Base-by-base conservation (phyloP, 2,113 vertebrate genomes). In the Chascanopsetta lugubris region DNA sequence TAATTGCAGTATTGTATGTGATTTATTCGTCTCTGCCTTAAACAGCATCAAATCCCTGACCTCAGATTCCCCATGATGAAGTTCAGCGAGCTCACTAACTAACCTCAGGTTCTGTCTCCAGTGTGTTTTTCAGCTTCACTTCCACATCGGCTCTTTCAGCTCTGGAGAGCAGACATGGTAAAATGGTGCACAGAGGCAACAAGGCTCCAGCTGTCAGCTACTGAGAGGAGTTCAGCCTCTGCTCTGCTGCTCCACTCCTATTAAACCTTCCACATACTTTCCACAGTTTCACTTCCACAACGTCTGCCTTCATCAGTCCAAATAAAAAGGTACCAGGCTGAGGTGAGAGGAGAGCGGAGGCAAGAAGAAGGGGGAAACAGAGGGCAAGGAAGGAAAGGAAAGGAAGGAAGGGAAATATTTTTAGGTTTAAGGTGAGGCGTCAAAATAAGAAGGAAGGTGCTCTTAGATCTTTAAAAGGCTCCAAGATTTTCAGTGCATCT, bases 271-370 rank as follows among this genome's bases (percentile, higher is more conserved):
- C 50, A 29, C 79, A 59, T 63, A 57, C 76, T 81, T 80, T 70
- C 79, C 57, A 72, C 83, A 83, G 54, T 69, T 75, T 67, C 72
- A 73, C 77, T 70, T 75, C 77, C 62, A 49, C 76, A 73, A 30
- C 76, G 71, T 69, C 75, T 71, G 47, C 74, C 57, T 21, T 13
- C 49, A 75, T 90, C 86, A 61, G 75, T 69, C 73, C 64, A 78
- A 75, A 85, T 72, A 79, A 87, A 80, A 73, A 74, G 64, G 61
- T 67, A 82, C 79, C 76, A 73, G 51, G 40, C 57, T 57, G 71
- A 25, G n/a, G 64, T 53, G 18, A 49, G 18, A 34, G 4, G 43
- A 29, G 8, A 32, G 47, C 36, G 42, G 48, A 60, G 66, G 75
- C 15, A 17, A n/a, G n/a, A n/a, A n/a, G n/a, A n/a, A n/a, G n/a